phyloP scores from a whole-genome alignment of 1,140 invertebrate genomes.

The Camponotus pennsylvanicus region DNA sequence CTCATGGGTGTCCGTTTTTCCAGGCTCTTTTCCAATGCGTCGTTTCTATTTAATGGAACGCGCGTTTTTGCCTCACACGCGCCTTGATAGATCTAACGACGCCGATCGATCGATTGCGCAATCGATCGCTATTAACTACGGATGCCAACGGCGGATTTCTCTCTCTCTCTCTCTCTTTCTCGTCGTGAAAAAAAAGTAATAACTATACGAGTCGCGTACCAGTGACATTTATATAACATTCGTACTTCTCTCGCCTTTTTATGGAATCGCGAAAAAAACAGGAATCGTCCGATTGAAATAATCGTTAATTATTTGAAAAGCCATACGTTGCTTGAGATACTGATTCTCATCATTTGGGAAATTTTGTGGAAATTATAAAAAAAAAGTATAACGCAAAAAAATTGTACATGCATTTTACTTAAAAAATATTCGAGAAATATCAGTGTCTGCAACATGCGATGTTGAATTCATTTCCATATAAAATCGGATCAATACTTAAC shows the following conservation, averaged over 20 bases:
- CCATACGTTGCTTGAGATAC: too few species aligned
- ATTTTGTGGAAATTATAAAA: background rate
- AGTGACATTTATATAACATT: slow-evolving; percentile 10
- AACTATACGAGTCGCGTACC: background rate
- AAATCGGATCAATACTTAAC: background rate
- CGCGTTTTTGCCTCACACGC: slow-evolving; percentile 14
- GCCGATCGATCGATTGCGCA: slow-evolving; percentile 53
- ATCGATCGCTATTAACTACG: slow-evolving; percentile 41
- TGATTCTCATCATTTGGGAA: background rate
- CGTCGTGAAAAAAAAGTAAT: slow-evolving; percentile 26
- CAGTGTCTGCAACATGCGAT: too few species aligned
- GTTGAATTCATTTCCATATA: background rate
- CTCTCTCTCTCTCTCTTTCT: background rate
- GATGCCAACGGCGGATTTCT: slow-evolving; percentile 49
- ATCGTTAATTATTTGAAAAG: background rate
- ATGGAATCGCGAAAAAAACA: slow-evolving; percentile 1
- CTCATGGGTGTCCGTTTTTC: slow-evolving; percentile 57
- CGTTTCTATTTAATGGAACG: slow-evolving; percentile 21
- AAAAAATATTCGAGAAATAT: too few species aligned
- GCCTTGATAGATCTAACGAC: slow-evolving; percentile 68
- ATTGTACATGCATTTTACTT: background rate
- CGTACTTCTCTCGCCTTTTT: background rate
- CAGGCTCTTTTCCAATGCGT: background rate
- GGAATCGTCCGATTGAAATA: background rate
- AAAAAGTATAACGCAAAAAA: background rate